Percentiles rank a stretch among this genome's conserved stretches.
Conservation (phyloP, 2,797 vertebrate genomes). For the Catharus ustulatus region DNA sequence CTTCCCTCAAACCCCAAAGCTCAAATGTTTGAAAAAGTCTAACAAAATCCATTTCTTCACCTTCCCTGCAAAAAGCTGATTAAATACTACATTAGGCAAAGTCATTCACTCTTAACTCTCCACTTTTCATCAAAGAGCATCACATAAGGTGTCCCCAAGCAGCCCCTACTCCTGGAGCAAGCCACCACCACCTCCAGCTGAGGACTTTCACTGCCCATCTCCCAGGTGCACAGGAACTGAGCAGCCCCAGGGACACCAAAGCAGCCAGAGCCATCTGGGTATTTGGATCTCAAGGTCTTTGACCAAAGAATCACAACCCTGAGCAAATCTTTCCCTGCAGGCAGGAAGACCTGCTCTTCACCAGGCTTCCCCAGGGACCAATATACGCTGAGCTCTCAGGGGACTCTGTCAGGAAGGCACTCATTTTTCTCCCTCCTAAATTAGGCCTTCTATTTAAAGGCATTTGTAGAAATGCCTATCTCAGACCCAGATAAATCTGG, state of each 20-base stretch:
- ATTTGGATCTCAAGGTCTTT: neutral
- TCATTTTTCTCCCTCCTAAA: neutral
- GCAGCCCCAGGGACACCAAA: neutral
- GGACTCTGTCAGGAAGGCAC: neutral
- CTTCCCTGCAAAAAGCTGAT: neutral
- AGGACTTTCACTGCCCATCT: neutral
- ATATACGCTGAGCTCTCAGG: neutral
- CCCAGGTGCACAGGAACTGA: neutral
- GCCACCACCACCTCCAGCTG: neutral
- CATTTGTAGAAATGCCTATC: neutral
- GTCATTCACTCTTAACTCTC: neutral
- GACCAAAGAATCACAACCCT: neutral
- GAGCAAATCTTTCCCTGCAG: neutral
- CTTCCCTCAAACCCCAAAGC: neutral
- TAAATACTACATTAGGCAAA: neutral
- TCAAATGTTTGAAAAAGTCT: neutral
- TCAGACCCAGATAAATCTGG: conserved; percentile 27
- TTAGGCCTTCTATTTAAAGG: conserved; percentile 34
- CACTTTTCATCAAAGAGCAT: neutral
- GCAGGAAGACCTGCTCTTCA: neutral
- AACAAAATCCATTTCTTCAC: neutral
- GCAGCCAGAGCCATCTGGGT: neutral
- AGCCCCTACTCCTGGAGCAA: neutral
- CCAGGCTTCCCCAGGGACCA: neutral
- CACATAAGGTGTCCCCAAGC: neutral